These are phyloP conservation scores for Mustela lutreola DNA, from an alignment of 2,113 vertebrate genomes.

Conservation along the genomic window DNA sequence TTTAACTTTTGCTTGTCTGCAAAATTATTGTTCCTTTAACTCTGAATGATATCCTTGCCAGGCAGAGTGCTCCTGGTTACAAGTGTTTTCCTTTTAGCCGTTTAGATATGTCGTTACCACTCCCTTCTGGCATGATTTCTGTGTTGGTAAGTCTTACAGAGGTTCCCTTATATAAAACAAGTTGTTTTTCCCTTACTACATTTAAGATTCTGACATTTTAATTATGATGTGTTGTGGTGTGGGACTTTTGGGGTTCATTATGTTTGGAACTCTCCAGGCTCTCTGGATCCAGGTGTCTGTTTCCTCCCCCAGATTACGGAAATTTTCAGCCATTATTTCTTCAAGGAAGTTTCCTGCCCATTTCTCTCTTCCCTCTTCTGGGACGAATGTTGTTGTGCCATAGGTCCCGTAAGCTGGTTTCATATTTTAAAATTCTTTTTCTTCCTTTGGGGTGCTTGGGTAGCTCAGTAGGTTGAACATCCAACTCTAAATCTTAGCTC, in stretches of 20 bases:
- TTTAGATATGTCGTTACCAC: neutral
- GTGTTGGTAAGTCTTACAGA: neutral
- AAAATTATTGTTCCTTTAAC: neutral
- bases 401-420: neutral
- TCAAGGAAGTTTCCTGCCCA: neutral
- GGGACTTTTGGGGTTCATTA: neutral
- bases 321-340: neutral
- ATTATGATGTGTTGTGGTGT: neutral
- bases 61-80: neutral
- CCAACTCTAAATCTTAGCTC: too few species aligned
- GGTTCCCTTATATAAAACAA: neutral
- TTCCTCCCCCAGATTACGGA: neutral
- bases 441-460: too few species aligned
- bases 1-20: neutral
- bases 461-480: too few species aligned
- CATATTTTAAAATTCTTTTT: neutral
- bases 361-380: too few species aligned
- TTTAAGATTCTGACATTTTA: neutral
- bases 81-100: neutral
- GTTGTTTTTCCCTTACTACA: neutral
- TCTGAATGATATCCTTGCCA: neutral
- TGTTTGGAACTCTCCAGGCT: neutral
- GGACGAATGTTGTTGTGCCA: neutral
- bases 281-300: neutral
- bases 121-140: neutral